Evolutionary conservation across 2,113 vertebrate genomes (phyloP).

Genomic region (Nerophis lumbriciformis): DNA sequence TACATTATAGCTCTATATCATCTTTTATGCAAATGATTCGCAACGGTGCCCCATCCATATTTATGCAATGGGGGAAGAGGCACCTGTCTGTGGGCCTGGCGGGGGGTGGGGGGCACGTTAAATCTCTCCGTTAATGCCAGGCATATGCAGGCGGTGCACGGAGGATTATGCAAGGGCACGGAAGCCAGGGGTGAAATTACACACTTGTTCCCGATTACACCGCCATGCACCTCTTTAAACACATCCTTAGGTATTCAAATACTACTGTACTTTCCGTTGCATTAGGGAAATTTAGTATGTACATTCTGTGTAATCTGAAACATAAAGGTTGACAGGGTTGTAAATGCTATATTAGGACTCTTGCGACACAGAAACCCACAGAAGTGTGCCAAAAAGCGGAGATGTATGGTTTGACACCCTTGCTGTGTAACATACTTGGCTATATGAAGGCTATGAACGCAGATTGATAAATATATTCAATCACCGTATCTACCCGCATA

Average conservation of each 20-base stretch:
- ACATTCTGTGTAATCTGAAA: neutral
- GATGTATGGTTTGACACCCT: no score
- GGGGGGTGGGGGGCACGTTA: slow-evolving; percentile 14
- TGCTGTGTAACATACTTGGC: no score
- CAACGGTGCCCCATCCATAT: slow-evolving; percentile 60
- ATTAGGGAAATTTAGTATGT: no score
- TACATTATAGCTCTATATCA: slow-evolving; percentile 38
- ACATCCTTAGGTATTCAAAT: slow-evolving; percentile 7
- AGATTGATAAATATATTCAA: neutral
- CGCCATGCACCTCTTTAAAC: no score
- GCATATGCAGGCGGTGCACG: slow-evolving; percentile 40
- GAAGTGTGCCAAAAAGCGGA: no score
- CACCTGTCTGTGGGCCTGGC: slow-evolving; percentile 52
- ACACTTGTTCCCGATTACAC: slow-evolving; percentile 6
- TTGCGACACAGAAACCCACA: no score
- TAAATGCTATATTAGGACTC: no score
- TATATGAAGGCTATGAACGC: neutral
- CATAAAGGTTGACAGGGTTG: no score
- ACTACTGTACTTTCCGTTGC: neutral
- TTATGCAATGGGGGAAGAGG: slow-evolving; percentile 46
- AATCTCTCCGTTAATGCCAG: slow-evolving; percentile 50
- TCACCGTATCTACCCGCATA: no score
- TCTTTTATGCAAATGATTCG: slow-evolving; percentile 62
- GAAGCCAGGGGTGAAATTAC: slow-evolving; percentile 14
- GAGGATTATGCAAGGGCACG: slow-evolving; percentile 42